Evolutionary conservation across 2,888 invertebrate species (phyloP), one percentile per base, ranked within the genome.

Genomic region (Trissonchulus latispiculum): DNA sequence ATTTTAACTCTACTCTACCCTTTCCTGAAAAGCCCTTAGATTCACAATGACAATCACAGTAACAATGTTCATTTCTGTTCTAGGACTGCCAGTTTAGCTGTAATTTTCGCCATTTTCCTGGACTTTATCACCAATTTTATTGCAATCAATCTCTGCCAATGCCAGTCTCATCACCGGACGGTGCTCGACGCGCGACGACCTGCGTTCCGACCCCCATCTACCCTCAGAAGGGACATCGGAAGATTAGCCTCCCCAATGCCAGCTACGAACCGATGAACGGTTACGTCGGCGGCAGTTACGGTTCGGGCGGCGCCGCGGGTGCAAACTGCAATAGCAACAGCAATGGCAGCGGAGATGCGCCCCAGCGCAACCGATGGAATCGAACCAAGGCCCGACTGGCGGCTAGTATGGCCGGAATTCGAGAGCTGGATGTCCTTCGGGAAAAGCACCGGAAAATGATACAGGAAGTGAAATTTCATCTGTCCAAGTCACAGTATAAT

Each of bases 381-480:
- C 72, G 73, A n/a, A 36, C 64, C 48, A 3, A 36, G 23, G 69
- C 71, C 29, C 69, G 73, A 36, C 29, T 73, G 29, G 62, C 73
- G 2, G 73, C 73, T 2, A 36, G 36, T 2, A 8, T 73, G 29
- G 62, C 69, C 70, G 73, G 73, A 2, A 28, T 73, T 8, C 3
- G 37, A 29, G 73, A 73, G 37, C 64, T 73, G 67, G 70, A 73
- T 48, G 32, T 59, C n/a, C 35, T 73, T 2, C 36, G 73, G 2
- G 73, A 73, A 29, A 73, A 73, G 32, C 73, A 73, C 59, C 61
- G 70, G 8, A 31, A 31, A 70, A 72, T 73, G 69, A 33, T 73
- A 2, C 28, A 68, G 8, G 36, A 73, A 36, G 59, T 73, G 28
- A 73, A 73, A 33, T 1, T 2, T 15, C 61, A 73, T 1, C 8